phyloP scores from a whole-genome alignment of 2,113 vertebrate genomes.

The Neoarius graeffei region DNA sequence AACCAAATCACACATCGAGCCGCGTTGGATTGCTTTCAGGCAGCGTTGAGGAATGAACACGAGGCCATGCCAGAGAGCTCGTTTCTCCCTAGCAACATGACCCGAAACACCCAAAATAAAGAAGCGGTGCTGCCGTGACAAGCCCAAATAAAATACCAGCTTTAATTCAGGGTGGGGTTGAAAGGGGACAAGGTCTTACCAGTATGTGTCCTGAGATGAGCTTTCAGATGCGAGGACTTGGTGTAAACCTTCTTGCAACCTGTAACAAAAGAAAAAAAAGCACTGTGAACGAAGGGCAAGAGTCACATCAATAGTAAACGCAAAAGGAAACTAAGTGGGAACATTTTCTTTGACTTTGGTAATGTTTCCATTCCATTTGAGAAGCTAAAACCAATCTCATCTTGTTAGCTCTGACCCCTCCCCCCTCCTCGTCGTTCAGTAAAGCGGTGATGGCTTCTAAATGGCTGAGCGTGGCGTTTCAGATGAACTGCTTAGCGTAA shows the following conservation, averaged over 20 bases:
- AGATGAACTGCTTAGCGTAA: constrained; percentile 53
- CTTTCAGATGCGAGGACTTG: constrained; percentile 90
- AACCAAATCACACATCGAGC: constrained; percentile 1
- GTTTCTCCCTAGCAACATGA: constrained; percentile 55
- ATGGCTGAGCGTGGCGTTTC: constrained; percentile 46
- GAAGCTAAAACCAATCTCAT: constrained; percentile 51
- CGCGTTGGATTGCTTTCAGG: constrained; percentile 42
- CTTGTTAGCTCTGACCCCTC: constrained; percentile 47
- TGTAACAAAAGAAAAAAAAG: constrained; percentile 49
- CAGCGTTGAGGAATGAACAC: constrained; percentile 35
- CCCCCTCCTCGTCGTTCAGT: constrained; percentile 28
- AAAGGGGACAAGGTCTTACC: constrained; percentile 70
- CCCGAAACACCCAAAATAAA: constrained; percentile 51
- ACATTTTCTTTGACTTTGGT: constrained; percentile 49
- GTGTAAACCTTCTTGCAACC: constrained; percentile 91
- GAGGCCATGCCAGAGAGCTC: constrained; percentile 48
- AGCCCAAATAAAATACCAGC: constrained; percentile 52
- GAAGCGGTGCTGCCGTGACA: constrained; percentile 11
- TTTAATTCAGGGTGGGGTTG: constrained; percentile 42
- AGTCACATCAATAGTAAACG: constrained; percentile 7
- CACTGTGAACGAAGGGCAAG: neutral
- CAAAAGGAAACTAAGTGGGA: constrained; percentile 29
- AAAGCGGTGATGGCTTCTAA: constrained; percentile 54
- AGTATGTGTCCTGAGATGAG: constrained; percentile 89
- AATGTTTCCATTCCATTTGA: constrained; percentile 54